phyloP scores from a whole-genome alignment of 2,797 vertebrate genomes.

The Jordanella pulchra region DNA sequence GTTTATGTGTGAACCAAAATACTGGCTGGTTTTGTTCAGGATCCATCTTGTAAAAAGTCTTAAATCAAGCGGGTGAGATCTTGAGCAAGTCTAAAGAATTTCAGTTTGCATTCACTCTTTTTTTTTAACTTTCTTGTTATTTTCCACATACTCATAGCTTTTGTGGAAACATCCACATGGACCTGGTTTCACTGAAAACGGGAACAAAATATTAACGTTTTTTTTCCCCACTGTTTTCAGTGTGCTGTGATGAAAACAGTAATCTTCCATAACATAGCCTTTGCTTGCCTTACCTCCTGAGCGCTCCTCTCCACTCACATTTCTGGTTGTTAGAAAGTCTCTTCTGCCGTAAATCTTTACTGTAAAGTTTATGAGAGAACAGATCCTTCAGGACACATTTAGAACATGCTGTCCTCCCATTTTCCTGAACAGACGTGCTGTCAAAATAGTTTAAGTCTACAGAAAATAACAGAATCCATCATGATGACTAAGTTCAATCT shows the following conservation, averaged over 20 bases:
- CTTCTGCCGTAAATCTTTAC: background rate
- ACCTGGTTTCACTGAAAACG: background rate
- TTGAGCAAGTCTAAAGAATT: background rate
- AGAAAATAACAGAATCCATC: slow-evolving; percentile 1
- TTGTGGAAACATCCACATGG: background rate
- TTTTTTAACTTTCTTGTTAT: background rate
- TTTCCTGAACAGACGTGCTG: background rate
- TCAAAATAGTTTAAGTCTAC: background rate
- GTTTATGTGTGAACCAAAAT: background rate
- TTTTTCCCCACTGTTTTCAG: background rate
- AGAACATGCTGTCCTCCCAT: background rate
- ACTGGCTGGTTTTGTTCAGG: background rate
- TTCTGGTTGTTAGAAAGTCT: background rate
- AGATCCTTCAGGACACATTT: background rate
- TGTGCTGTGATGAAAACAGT: background rate
- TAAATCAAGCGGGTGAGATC: background rate
- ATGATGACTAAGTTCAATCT: background rate
- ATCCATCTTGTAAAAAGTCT: background rate
- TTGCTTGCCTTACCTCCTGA: slow-evolving; percentile 1
- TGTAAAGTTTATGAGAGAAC: background rate
- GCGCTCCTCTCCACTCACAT: background rate
- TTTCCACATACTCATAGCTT: background rate
- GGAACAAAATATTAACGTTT: background rate
- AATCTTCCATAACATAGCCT: background rate
- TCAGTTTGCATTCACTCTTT: background rate